Conservation (phyloP, 2,888 invertebrate species). For the Apamea crenata region DNA sequence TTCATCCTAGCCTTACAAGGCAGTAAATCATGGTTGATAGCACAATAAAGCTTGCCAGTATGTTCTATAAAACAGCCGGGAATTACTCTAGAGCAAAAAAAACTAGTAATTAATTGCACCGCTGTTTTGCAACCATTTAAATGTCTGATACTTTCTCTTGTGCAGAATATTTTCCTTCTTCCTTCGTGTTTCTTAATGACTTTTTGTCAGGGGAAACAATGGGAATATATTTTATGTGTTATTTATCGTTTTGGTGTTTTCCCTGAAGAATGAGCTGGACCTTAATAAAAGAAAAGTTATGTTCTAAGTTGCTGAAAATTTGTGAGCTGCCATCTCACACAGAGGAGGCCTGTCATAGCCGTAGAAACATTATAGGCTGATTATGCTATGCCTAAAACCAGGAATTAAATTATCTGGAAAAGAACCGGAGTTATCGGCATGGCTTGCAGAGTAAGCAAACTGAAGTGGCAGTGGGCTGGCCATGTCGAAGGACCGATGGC, state of each 20-base stretch:
- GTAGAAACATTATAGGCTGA: no score
- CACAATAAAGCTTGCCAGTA: slow-evolving; percentile 55
- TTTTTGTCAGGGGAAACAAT: slow-evolving; percentile 51
- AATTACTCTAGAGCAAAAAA: slow-evolving; percentile 44
- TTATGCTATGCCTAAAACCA: no score
- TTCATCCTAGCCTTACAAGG: slow-evolving; percentile 35
- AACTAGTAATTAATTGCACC: slow-evolving; percentile 55
- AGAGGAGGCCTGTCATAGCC: no score
- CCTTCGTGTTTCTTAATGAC: slow-evolving; percentile 47
- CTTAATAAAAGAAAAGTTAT: slow-evolving; percentile 1
- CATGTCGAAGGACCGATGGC: no score
- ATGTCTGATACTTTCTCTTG: slow-evolving; percentile 54
- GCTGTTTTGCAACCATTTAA: slow-evolving; percentile 57
- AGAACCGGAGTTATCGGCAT: no score
- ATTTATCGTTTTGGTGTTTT: slow-evolving; percentile 29
- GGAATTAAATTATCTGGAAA: no score
- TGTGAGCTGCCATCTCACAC: no score
- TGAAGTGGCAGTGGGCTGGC: no score
- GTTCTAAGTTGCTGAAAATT: background rate
- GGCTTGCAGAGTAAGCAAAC: no score
- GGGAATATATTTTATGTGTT: slow-evolving; percentile 38
- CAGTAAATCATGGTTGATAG: slow-evolving; percentile 57
- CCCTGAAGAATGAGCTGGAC: slow-evolving; percentile 2
- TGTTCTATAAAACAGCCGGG: slow-evolving; percentile 45
- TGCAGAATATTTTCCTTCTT: slow-evolving; percentile 51